Evolutionary conservation across 2,113 vertebrate species (phyloP).

Genomic region (Hippocampus barbouri): DNA sequence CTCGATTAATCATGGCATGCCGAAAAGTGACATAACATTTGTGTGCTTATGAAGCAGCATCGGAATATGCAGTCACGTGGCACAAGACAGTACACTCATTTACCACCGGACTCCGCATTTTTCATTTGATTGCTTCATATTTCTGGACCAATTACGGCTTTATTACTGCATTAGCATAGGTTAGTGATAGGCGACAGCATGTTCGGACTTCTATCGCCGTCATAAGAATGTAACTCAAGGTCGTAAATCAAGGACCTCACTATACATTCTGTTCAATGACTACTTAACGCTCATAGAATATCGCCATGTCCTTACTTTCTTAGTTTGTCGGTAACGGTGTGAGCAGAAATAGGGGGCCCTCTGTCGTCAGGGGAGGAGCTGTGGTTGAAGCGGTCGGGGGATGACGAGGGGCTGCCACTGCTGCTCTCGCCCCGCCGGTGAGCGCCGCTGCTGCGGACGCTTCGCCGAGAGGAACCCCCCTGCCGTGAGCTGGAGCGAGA

Average conservation of each 20-base stretch:
- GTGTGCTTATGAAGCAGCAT: background rate
- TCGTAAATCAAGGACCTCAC: background rate
- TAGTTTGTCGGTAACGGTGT: constrained; percentile 81
- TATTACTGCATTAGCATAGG: too few species aligned
- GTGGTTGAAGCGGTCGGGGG: constrained; percentile 66
- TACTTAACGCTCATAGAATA: too few species aligned
- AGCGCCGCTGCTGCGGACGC: constrained; percentile 65
- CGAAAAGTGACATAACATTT: background rate
- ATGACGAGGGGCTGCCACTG: constrained; percentile 77
- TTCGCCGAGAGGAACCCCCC: constrained; percentile 72
- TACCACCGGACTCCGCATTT: background rate
- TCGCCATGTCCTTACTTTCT: constrained; percentile 80
- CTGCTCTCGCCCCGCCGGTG: constrained; percentile 71
- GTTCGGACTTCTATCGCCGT: background rate
- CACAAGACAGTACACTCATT: background rate
- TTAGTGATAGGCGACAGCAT: too few species aligned
- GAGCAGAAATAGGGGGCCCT: constrained; percentile 67
- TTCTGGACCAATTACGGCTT: background rate
- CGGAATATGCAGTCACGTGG: background rate
- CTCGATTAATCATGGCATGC: too few species aligned
- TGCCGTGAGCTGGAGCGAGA: constrained; percentile 82
- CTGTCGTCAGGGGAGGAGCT: constrained; percentile 76
- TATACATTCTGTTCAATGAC: background rate
- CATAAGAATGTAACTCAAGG: background rate
- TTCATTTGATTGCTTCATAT: too few species aligned